Evolutionary conservation across 2,113 vertebrate genomes (phyloP), one percentile per base, ranked within the genome.

Genomic region (Kobus ellipsiprymnus): DNA sequence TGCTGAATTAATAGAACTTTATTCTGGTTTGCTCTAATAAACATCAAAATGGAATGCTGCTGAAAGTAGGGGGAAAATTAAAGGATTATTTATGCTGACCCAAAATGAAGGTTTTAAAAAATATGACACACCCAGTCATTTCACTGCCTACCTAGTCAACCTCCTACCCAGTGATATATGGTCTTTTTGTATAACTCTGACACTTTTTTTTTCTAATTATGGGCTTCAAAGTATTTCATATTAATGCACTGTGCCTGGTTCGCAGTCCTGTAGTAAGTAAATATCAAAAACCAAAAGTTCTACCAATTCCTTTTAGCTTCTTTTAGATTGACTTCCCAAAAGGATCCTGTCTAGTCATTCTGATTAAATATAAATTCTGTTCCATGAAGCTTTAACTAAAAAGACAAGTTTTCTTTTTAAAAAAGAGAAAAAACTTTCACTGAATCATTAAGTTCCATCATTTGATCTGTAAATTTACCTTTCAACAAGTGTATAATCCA

Each of bases 81-180:
- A 82, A 93, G 33, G 40, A 91, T 74, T 52, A 71, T 95, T 97
- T 94, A 89, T 91, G 57, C 90, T 97, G 82, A 86, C 91, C 91
- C 29, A 84, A 98, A 98, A 95, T 55, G 0, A 97, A 98, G 40
- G 64, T 80, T 83, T 86, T 91, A 60, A 92, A 89, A 87, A 36
- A 77, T 85, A 71, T 17, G 46, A 84, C 19, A 87, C 62, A 95
- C 83, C 64, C 21, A 96, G 86, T 94, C 88, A 87, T 77, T 87
- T 88, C 50, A 77, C 50, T 55, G 71, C n/a, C 29, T 91, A 30
- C 36, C 12, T 80, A 62, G 40, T 67, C 71, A 80, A 57, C 50
- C 48, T 85, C 44, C 33, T 91, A n/a, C 36, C 19, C 78, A 57
- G n/a, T 67, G 57, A 55, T 71, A 19, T 36, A 6, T 67, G 55